Evolutionary conservation across 2,888 invertebrate species (phyloP), one percentile per base, ranked within the genome.

Genomic region (Drosophila cognata): DNA sequence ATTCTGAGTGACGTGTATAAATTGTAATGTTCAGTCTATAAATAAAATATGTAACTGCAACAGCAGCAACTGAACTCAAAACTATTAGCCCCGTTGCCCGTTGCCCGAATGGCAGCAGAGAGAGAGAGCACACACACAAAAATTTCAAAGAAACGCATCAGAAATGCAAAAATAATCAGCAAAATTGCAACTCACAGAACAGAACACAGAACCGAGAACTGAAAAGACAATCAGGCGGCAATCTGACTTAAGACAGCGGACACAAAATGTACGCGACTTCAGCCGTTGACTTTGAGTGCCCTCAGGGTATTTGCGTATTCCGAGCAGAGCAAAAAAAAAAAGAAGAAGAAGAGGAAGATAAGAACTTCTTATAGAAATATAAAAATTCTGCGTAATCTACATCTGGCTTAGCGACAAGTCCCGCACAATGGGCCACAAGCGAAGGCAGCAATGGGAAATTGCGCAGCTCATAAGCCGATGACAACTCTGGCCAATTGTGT

Each of bases 121-220:
- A 21, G 21, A n/a, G 1, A 21, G 21, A 21, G 21, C 21, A 43
- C 21, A 43, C 21, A 43, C 16, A 65, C 21, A 21, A 21, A 50
- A 70, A 60, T 81, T 86, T 68, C 69, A 71, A 61, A 60, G 89
- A 88, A 90, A 63, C 69, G 82, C 87, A 88, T 90, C 81, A 81
- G 69, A 89, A 90, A 86, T 86, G 86, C 86, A 89, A 86, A 90
- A 90, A 88, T 89, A 88, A 90, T 86, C 89, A 78, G 84, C 59
- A 65, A 65, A 85, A 80, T 77, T 72, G 51, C 66, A 62, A 41
- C 21, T 52, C n/a, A 41, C 35, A 18, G 33, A 56, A 21, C 21
- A 25, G 38, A 65, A 43, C 21, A 35, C 16, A 33, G 13, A 56
- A 58, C 28, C 13, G 18, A 46, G 56, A 58, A 59, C 52, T 74